Conservation (phyloP, 2,797 vertebrate species). For the Epinephelus coioides region DNA sequence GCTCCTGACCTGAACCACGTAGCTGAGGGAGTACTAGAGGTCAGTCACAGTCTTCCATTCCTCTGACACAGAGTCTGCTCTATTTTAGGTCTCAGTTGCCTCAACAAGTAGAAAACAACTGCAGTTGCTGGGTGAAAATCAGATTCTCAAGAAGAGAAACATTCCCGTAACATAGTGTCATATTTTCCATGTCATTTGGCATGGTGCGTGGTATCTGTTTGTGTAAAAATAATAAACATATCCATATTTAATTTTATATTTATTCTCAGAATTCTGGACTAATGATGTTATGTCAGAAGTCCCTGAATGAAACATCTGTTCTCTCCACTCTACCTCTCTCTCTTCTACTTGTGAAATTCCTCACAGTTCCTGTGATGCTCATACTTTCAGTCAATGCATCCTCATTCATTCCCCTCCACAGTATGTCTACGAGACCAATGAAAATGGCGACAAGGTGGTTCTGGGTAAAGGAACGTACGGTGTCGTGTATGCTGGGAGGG, state of each 20-base stretch:
- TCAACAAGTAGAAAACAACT: constrained; percentile 18
- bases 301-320: constrained; percentile 24
- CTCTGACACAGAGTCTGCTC: neutral
- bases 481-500: constrained; percentile 92
- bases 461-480: constrained; percentile 94
- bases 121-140: neutral
- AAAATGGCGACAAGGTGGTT: constrained; percentile 87
- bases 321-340: neutral
- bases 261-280: neutral
- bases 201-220: neutral
- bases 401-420: constrained; percentile 57
- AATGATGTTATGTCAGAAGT: neutral
- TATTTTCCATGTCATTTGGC: neutral
- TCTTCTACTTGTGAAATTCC: constrained; percentile 38
- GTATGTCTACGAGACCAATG: constrained; percentile 91
- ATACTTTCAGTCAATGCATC: neutral
- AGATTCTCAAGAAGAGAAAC: neutral
- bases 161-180: neutral
- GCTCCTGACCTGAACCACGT: constrained; percentile 61
- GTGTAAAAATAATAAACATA: neutral
- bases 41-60: constrained; percentile 68
- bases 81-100: constrained; percentile 33
- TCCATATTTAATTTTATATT: neutral
- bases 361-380: neutral
- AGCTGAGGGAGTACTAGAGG: constrained; percentile 87